Percentiles rank a stretch among this genome's conserved stretches.
Evolutionary conservation across 2,113 vertebrate species (phyloP).

Genomic region (Pollachius pollachius): DNA sequence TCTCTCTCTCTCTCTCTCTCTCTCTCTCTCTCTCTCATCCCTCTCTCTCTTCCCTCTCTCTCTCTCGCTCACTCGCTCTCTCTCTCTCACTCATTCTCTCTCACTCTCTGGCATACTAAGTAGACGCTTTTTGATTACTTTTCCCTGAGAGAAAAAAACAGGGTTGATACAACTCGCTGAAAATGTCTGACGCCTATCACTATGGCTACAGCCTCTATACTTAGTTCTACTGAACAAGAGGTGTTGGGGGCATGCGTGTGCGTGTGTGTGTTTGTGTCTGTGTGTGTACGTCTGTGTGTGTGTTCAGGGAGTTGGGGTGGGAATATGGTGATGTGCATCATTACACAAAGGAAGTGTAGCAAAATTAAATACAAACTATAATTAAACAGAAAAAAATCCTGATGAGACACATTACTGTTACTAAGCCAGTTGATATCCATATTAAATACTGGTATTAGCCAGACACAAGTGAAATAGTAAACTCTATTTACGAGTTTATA

Average conservation of each 20-base stretch:
- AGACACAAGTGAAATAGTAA: too few species aligned
- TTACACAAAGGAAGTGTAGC: too few species aligned
- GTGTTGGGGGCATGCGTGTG: slow-evolving; percentile 41
- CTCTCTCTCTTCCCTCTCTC: slow-evolving; percentile 5
- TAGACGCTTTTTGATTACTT: slow-evolving; percentile 83
- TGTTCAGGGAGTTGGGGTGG: not conserved
- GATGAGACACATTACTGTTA: too few species aligned
- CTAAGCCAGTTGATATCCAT: too few species aligned
- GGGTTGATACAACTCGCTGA: slow-evolving; percentile 65
- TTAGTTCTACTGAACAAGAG: slow-evolving; percentile 62
- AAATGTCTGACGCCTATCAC: slow-evolving; percentile 75
- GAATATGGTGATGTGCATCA: too few species aligned
- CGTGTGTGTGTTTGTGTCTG: not conserved
- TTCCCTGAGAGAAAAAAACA: slow-evolving; percentile 61
- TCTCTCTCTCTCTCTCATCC: slow-evolving; percentile 18
- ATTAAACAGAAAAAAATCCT: too few species aligned
- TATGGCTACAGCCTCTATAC: slow-evolving; percentile 82
- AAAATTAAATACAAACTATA: too few species aligned
- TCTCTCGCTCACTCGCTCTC: slow-evolving; percentile 18
- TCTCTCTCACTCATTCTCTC: slow-evolving; percentile 30
- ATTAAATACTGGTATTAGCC: too few species aligned
- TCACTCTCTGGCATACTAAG: slow-evolving; percentile 85
- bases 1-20: slow-evolving; percentile 18
- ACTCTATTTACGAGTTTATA: too few species aligned
- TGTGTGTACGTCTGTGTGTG: slow-evolving; percentile 4